Evolutionary conservation across 2,797 vertebrate species (phyloP).

Genomic region (Gymnoscopelus microlampas): DNA sequence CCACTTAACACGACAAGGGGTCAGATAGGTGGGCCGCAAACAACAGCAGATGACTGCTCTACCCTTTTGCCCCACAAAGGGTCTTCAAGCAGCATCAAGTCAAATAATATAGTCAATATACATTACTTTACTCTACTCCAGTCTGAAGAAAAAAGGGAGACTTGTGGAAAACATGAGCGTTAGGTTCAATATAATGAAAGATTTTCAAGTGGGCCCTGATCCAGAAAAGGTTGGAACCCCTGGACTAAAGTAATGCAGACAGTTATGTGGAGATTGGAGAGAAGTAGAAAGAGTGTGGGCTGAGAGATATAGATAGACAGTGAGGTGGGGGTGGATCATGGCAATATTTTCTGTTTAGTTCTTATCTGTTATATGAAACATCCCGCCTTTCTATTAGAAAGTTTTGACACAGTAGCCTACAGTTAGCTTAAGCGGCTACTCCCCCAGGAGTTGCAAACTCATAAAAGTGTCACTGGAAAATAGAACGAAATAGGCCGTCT

Average conservation of each 20-base stretch:
- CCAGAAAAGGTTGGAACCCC: no score
- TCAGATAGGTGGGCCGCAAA: no score
- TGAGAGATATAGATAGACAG: constrained; percentile 23
- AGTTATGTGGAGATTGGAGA: constrained; percentile 1
- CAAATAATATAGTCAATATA: no score
- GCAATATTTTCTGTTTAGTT: constrained; percentile 19
- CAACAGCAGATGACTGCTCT: no score
- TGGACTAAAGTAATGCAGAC: constrained; percentile 12
- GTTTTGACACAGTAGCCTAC: constrained; percentile 33
- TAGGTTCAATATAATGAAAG: neutral
- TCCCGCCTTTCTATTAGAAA: constrained; percentile 32
- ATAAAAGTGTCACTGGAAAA: constrained; percentile 56
- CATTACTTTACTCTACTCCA: no score
- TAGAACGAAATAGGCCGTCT: constrained; percentile 59
- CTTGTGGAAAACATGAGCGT: neutral
- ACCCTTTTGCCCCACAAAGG: no score
- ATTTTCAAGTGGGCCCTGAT: no score
- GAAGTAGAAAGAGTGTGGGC: constrained; percentile 3
- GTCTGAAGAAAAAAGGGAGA: neutral
- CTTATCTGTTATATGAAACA: constrained; percentile 33
- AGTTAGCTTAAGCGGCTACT: constrained; percentile 37
- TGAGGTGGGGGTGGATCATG: neutral
- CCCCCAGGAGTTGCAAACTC: constrained; percentile 46
- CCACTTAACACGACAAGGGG: no score
- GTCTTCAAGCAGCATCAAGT: no score